Evolutionary conservation across 2,888 invertebrate genomes (phyloP), one percentile per base, ranked within the genome.

Genomic region (Sarcophaga subvicina): DNA sequence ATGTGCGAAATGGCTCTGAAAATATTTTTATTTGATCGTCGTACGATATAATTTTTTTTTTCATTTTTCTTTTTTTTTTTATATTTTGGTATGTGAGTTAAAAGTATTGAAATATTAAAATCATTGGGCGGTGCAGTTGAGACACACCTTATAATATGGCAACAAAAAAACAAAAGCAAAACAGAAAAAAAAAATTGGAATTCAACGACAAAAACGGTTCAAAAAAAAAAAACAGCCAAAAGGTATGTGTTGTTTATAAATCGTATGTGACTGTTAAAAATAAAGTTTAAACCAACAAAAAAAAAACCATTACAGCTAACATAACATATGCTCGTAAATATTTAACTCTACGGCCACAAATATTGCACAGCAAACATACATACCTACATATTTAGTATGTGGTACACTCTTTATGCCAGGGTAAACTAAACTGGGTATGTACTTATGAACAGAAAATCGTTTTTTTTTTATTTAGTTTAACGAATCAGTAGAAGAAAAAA

Each of bases 1-100:
- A 84, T 87, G 87, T 84, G 87, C 84, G 80, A 87, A 87, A 87
- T 87, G 81, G 66, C 71, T 82, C 83, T 47, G 69, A 86, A 79
- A 75, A 78, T 72, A 83, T 72, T 47, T 49, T 49, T 8, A 77
- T 54, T 54, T 54, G 54, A 14, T 12, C 2, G 54, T 54, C 54
- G 54, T 54, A 67, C 60, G 27, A 70, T 75, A 66, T 71, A 62
- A n/a, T 45, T 78, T 49, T 75, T 59, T 70, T 63, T 67, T 17
- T 45, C 63, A 25, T 60, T 22, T 14, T 73, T 45, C 63, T 25
- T 60, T 22, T 14, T 73, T 83, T 75, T 70, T 59, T 27, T 45
- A 54, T 66, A 64, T 78, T 83, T 83, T 83, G 66, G 81, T 81
- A 83, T 87, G 83, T 69, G 80, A 86, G 86, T 12, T 75, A 81